Percentiles rank a stretch among this genome's conserved stretches.
phyloP scores from a whole-genome alignment of 2,888 invertebrate genomes.

The Abrostola tripartita region DNA sequence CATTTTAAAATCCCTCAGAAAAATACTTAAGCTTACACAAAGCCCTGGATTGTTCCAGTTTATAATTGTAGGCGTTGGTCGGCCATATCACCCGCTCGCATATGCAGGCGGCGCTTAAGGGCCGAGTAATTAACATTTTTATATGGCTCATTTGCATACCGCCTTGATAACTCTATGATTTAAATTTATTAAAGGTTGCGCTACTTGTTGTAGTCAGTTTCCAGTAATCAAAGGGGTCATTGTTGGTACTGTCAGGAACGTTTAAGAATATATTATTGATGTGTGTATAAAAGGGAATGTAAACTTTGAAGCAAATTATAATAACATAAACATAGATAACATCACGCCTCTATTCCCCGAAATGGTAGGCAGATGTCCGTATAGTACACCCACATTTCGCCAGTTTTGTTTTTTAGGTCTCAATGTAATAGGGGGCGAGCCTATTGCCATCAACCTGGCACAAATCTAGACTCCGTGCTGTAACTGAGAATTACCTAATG shows the following conservation, averaged over 20 bases:
- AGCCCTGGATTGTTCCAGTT: conserved; percentile 34
- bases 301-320: not conserved
- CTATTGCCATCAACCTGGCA: no score
- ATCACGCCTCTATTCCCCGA: no score
- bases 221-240: conserved; percentile 60
- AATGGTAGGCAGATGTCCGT: no score
- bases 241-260: conserved; percentile 19
- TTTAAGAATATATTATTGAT: conserved; percentile 2
- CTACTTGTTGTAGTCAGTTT: conserved; percentile 50
- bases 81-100: conserved; percentile 46
- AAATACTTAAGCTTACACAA: conserved; percentile 24
- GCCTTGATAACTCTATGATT: conserved; percentile 74
- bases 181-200: conserved; percentile 73
- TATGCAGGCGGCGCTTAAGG: conserved; percentile 58
- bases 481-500: no score
- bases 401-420: no score
- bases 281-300: not conserved
- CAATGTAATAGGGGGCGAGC: no score
- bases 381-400: no score
- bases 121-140: conserved; percentile 75
- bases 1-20: conserved; percentile 4
- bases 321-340: no score
- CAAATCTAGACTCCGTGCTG: no score
- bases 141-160: conserved; percentile 73
- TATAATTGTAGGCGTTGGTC: conserved; percentile 50